Evolutionary conservation across 2,797 vertebrate genomes (phyloP).

Genomic region (Cichlasoma orientale): DNA sequence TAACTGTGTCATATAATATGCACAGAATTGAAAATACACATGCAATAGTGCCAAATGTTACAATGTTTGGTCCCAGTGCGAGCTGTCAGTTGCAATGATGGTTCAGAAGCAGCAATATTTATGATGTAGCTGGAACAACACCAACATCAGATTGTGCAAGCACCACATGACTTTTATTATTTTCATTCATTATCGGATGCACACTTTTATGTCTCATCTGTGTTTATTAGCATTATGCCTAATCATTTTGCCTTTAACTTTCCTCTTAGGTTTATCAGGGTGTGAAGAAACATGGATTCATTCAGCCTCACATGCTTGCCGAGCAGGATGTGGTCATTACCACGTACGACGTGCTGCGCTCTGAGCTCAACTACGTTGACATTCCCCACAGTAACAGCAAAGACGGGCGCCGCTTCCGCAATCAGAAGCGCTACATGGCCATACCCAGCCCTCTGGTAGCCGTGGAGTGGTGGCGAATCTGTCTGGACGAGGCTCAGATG

Average conservation of each 20-base stretch:
- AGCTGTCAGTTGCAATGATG: background rate
- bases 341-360: constrained; percentile 95
- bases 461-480: constrained; percentile 99
- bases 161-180: background rate
- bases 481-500: constrained; percentile 98
- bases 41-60: background rate
- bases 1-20: background rate
- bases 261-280: constrained; percentile 91
- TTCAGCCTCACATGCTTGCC: constrained; percentile 93
- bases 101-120: background rate
- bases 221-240: background rate
- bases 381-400: constrained; percentile 97
- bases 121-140: background rate
- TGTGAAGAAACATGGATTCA: constrained; percentile 96
- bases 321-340: constrained; percentile 98
- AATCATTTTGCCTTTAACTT: background rate
- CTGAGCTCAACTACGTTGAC: constrained; percentile 96
- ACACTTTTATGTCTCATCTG: background rate
- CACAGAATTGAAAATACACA: background rate
- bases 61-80: background rate
- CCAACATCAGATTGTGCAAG: background rate
- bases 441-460: constrained; percentile 97
- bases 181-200: background rate
- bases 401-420: constrained; percentile 93
- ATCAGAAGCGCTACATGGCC: constrained; percentile 98